A percentile compares a stretch with the other conserved stretches of the same genome.
These are phyloP conservation scores for Lycocorax pyrrhopterus DNA, from an alignment of 2,113 vertebrate genomes.

Conservation along the genomic window DNA sequence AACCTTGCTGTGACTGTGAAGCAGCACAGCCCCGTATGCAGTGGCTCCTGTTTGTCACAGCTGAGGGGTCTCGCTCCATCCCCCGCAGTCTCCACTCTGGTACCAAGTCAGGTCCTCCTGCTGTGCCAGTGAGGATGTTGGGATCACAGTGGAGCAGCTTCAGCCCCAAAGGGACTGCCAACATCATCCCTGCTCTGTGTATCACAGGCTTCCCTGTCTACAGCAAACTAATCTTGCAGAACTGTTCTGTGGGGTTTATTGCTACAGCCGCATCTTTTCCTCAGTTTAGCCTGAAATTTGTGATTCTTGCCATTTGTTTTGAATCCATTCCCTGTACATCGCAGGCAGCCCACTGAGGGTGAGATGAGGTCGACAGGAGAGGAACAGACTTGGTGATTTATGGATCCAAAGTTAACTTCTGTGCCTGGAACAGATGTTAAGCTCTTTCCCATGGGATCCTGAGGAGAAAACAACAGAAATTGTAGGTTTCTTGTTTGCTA, in stretches of 20 bases:
- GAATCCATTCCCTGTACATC: fast-evolving
- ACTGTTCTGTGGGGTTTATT: background rate
- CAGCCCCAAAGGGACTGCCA: background rate
- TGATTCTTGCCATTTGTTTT: background rate
- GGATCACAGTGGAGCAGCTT: background rate
- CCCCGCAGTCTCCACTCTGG: background rate
- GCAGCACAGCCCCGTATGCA: fast-evolving
- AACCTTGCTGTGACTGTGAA: too few species aligned
- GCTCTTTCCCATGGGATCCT: background rate
- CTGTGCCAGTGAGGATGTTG: fast-evolving
- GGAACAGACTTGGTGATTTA: background rate
- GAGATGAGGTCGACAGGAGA: background rate
- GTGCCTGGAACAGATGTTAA: background rate
- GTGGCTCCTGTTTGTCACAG: background rate
- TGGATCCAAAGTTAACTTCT: background rate
- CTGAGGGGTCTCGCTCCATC: fast-evolving
- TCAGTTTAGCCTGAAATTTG: background rate
- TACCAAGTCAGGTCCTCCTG: fast-evolving
- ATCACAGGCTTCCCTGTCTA: background rate
- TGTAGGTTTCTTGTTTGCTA: background rate
- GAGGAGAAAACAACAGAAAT: background rate
- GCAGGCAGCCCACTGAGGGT: background rate
- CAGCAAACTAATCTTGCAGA: fast-evolving
- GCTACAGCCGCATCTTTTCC: fast-evolving
- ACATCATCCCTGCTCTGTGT: fast-evolving